Evolutionary conservation across 1,140 invertebrate species (phyloP), one percentile per base, ranked within the genome.

Genomic region (Nautilus pompilius): DNA sequence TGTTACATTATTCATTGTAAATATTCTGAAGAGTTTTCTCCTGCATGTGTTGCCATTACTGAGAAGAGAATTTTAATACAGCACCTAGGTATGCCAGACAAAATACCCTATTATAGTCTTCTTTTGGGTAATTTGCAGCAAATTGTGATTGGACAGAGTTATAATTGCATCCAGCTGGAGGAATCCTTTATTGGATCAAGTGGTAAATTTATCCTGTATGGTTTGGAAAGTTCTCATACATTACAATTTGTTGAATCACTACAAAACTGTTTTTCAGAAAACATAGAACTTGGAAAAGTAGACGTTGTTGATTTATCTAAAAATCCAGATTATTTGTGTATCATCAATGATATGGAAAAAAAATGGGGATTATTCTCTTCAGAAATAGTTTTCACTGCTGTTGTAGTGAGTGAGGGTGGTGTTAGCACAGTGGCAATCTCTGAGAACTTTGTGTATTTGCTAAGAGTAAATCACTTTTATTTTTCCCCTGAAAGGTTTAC

Each of bases 101-200:
- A 76, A 33, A 68, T 73, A 36, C 73, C 76, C 26, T 75, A 72
- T 33, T 71, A 73, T 34, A 77, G 73, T 46, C 62, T 82, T 4
- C 73, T 75, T 3, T 58, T 80, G 13, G 62, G 67, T 29, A 79
- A 80, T 67, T 69, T 82, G 20, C 71, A 80, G 36, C 73, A 79
- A 58, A 62, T 79, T 6, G 56, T 80, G 26, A 58, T 78, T 32
- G 80, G 80, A 1, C 66, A 73, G 2, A 74, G 74, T 58, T 69
- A 74, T 51, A 70, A 71, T 54, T 80, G 69, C 64, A 59, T 80
- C 8, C 60, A 76, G 3, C 41, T 82, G 3, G 79, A 80, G 56
- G 78, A 80, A 66, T 74, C 77, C 8, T 80, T 78, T 65, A 73
- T 80, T 30, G 75, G 72, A 0, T 63, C 74, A 2, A 65, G 68